Base-by-base conservation (phyloP, 2,113 vertebrate genomes). In the Aix galericulata region DNA sequence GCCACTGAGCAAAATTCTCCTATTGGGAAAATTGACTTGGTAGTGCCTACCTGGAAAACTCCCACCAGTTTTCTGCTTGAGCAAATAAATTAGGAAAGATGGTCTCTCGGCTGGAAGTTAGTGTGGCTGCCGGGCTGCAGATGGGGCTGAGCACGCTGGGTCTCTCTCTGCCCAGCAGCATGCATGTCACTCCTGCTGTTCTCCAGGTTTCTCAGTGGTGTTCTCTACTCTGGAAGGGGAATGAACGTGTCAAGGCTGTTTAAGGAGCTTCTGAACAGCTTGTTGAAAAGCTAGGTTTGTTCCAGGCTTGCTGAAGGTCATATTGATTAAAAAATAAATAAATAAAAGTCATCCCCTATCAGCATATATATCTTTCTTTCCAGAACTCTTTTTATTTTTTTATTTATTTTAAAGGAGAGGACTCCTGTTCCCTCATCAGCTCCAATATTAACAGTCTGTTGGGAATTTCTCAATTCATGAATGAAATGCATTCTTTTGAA, bases 11-110 rank as follows among this genome's bases (percentile, higher is more conserved):
- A 21, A 36, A 62, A 9, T 50, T 81, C 74, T 71, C 3, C 46
- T 1, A 0, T 12, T 0, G 0, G 17, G n/a, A 53, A 67, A 64
- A 32, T 9, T 56, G 66, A 59, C 50, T 13, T 22, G 10, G 2
- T 60, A 56, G 48, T 77, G 31, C 17, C 31, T 50, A 3, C 55
- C 27, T 56, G 81, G 36, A 27, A 55, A 52, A 26, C 8, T 52
- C 2, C 25, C n/a, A 0, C 32, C 5, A 9, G 18, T 50, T 72
- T 81, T 40, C 9, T 18, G 13, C n/a, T 66, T 42, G 6, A 8
- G 17, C 38, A 36, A 15, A 44, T 25, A 52, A 59, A 16, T 3
- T 26, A 15, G 31, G 44, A 69, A 85, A 71, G 44, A 48, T 11
- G 48, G 0, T 23, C 6, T 38, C 64, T 42, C 0, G 0, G 8